A percentile compares a stretch with the other conserved stretches of the same genome.
These are phyloP conservation scores for Mythimna loreyi DNA, from an alignment of 2,888 invertebrate genomes.

Conservation along the genomic window DNA sequence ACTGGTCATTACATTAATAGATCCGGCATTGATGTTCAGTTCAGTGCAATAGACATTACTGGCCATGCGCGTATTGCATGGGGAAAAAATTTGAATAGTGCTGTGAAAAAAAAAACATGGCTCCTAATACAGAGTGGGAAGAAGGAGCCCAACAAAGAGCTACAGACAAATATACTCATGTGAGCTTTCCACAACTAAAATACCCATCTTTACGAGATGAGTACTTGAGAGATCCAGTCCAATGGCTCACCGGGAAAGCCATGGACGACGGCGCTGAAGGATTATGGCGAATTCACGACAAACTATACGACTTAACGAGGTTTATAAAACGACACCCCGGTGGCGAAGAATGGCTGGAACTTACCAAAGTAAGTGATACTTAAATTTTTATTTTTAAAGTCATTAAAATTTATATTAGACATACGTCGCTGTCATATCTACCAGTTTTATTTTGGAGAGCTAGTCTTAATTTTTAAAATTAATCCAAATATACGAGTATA, in stretches of 20 bases:
- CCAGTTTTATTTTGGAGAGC: slow-evolving; percentile 3
- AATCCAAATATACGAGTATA: background rate
- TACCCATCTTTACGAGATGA: slow-evolving; percentile 87
- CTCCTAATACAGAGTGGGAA: slow-evolving; percentile 67
- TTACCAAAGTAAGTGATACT: slow-evolving; percentile 90
- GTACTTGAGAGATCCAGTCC: slow-evolving; percentile 74
- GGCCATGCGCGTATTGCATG: slow-evolving; percentile 7
- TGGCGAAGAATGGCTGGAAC: slow-evolving; percentile 93
- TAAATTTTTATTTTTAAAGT: slow-evolving; percentile 24
- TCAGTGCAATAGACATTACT: slow-evolving; percentile 14
- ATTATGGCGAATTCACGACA: slow-evolving; percentile 94
- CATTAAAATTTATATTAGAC: slow-evolving; percentile 13
- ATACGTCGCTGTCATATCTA: background rate
- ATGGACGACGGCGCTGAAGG: slow-evolving; percentile 94
- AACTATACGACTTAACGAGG: slow-evolving; percentile 95
- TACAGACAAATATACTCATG: slow-evolving; percentile 77
- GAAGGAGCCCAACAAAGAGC: slow-evolving; percentile 73
- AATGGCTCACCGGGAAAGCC: slow-evolving; percentile 92
- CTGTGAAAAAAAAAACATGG: slow-evolving; percentile 60
- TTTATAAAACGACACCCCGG: slow-evolving; percentile 97
- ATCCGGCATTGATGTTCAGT: slow-evolving; percentile 21
- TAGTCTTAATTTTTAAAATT: background rate
- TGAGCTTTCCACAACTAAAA: slow-evolving; percentile 87
- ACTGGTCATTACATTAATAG: slow-evolving; percentile 20
- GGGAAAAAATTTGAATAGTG: background rate